A percentile compares a stretch with the other conserved stretches of the same genome.
phyloP scores from a whole-genome alignment of 2,113 vertebrate genomes.

The Gopherus evgoodei region DNA sequence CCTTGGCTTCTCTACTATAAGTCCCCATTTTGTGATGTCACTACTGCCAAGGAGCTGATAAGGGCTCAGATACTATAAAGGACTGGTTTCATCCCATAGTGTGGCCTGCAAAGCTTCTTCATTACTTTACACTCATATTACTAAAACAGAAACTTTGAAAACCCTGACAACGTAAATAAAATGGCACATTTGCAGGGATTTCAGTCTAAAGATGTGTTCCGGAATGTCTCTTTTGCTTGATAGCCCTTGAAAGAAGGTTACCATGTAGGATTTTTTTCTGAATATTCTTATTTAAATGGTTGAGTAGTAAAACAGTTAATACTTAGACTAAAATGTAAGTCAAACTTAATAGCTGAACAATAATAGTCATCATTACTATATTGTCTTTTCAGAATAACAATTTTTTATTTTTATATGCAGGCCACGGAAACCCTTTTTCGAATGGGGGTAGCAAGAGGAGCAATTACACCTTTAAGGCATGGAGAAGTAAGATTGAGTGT shows the following conservation, averaged over 20 bases:
- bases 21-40: not conserved
- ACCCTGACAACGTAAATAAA: not conserved
- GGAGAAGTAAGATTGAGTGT: constrained; percentile 83
- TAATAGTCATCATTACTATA: not conserved
- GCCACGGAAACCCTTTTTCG: constrained; percentile 86
- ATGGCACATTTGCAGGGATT: not conserved
- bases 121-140: not conserved
- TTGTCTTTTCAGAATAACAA: not conserved
- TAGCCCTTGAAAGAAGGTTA: rapidly evolving
- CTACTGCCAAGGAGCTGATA: rapidly evolving
- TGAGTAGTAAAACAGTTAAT: not conserved
- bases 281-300: not conserved
- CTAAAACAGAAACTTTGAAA: not conserved
- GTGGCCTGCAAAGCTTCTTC: not conserved
- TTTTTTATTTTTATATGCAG: constrained; percentile 65
- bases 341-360: not conserved
- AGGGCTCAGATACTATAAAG: not conserved
- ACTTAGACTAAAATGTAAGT: not conserved
- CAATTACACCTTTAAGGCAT: constrained; percentile 83
- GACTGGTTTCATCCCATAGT: rapidly evolving
- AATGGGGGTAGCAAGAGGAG: constrained; percentile 86
- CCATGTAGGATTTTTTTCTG: not conserved
- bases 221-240: not conserved
- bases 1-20: not conserved
- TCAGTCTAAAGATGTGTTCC: not conserved